phyloP scores from a whole-genome alignment of 1,140 invertebrate genomes.

The Globodera ellingtonae region DNA sequence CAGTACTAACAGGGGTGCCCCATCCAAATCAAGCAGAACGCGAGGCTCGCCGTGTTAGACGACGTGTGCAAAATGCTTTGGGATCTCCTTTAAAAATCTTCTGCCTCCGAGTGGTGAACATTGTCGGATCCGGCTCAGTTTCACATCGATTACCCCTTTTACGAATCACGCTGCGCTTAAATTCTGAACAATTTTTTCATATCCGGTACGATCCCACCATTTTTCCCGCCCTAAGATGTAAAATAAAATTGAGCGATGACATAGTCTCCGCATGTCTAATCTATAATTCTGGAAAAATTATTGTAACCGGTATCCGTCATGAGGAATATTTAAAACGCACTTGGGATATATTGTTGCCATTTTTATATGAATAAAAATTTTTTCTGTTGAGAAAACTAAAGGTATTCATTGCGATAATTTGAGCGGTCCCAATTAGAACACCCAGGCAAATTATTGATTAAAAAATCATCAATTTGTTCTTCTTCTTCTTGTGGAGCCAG shows the following conservation, averaged over 20 bases:
- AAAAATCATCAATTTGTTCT: background rate
- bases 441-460: background rate
- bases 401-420: background rate
- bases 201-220: constrained; percentile 4
- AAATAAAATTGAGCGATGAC: background rate
- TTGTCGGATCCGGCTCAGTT: background rate
- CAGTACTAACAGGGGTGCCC: background rate
- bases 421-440: background rate
- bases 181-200: background rate
- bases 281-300: background rate
- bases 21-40: background rate
- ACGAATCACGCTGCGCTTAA: background rate
- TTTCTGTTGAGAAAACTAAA: background rate
- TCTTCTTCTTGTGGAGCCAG: background rate
- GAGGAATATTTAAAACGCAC: background rate
- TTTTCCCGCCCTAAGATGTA: constrained; percentile 6
- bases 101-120: background rate
- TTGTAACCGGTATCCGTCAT: background rate
- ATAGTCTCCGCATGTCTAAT: background rate
- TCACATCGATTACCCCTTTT: background rate
- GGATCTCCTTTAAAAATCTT: background rate
- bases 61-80: background rate
- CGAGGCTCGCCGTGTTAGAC: background rate
- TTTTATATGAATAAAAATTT: background rate
- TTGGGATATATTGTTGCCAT: background rate